Conservation (phyloP, 1,140 invertebrate species). For the Nylanderia fulva region DNA sequence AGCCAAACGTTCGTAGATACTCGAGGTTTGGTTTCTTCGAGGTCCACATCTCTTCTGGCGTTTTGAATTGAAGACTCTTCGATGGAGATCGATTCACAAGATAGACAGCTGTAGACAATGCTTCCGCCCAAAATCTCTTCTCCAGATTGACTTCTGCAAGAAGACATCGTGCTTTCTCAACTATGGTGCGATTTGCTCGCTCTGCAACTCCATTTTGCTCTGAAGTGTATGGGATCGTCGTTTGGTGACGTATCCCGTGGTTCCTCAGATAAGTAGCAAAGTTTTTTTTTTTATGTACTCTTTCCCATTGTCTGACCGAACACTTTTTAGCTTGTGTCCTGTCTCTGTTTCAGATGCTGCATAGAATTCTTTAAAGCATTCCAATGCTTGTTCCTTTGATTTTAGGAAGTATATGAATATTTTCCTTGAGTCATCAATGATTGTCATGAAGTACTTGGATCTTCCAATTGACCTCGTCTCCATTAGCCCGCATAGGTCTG, state of each 20-base stretch:
- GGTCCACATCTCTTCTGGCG: background rate
- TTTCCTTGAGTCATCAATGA: background rate
- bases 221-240: slow-evolving; percentile 19
- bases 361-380: background rate
- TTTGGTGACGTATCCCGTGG: slow-evolving; percentile 49
- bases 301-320: slow-evolving; percentile 31
- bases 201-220: slow-evolving; percentile 33
- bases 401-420: slow-evolving; percentile 22
- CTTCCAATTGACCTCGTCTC: background rate
- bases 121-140: slow-evolving; percentile 48
- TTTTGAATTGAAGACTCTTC: background rate
- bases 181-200: background rate
- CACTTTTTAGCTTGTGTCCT: background rate
- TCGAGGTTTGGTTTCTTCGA: background rate
- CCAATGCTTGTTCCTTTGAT: background rate
- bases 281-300: slow-evolving; percentile 75
- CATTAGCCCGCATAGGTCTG: slow-evolving; percentile 1
- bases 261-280: slow-evolving; percentile 67
- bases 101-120: background rate
- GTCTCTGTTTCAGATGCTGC: background rate
- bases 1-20: background rate
- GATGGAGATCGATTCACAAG: background rate
- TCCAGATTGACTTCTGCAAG: background rate
- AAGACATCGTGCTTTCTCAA: background rate
- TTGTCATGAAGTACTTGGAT: background rate